A percentile compares a stretch with the other conserved stretches of the same genome.
These are phyloP conservation scores for Coptodon bakossiorum DNA, from an alignment of 2,113 vertebrate genomes.

Conservation along the genomic window DNA sequence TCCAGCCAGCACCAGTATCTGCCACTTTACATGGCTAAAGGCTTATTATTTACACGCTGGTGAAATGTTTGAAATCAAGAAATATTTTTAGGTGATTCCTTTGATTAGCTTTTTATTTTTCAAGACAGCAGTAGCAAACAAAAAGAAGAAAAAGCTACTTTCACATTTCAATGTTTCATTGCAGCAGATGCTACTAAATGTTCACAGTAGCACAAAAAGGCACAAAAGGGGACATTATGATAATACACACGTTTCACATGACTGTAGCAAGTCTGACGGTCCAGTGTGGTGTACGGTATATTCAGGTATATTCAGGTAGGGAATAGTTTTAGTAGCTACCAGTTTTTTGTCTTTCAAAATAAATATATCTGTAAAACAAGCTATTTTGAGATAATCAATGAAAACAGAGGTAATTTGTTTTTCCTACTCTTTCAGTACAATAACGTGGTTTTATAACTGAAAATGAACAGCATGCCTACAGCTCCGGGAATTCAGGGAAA, in stretches of 20 bases:
- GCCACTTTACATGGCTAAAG: background rate
- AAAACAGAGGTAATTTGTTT: fast-evolving
- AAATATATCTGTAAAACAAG: background rate
- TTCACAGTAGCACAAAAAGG: background rate
- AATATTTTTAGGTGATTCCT: background rate
- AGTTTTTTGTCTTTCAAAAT: background rate
- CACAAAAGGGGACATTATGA: background rate
- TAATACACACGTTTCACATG: background rate
- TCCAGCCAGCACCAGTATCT: background rate
- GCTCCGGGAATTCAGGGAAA: fast-evolving
- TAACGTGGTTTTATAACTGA: fast-evolving
- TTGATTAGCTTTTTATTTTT: background rate
- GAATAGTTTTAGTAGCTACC: fast-evolving
- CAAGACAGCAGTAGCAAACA: fast-evolving
- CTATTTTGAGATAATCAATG: background rate
- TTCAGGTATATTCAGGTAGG: background rate
- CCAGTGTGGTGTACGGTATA: background rate
- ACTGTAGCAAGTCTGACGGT: background rate
- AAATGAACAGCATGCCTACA: background rate
- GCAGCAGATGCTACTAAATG: background rate
- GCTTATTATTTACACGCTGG: background rate
- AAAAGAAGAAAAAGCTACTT: background rate
- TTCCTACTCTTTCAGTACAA: background rate
- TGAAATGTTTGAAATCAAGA: background rate
- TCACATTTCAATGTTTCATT: background rate